Percentiles rank a stretch among this genome's conserved stretches.
These are phyloP conservation scores for Leuctra nigra DNA, from an alignment of 2,888 invertebrate genomes.

Conservation along the genomic window DNA sequence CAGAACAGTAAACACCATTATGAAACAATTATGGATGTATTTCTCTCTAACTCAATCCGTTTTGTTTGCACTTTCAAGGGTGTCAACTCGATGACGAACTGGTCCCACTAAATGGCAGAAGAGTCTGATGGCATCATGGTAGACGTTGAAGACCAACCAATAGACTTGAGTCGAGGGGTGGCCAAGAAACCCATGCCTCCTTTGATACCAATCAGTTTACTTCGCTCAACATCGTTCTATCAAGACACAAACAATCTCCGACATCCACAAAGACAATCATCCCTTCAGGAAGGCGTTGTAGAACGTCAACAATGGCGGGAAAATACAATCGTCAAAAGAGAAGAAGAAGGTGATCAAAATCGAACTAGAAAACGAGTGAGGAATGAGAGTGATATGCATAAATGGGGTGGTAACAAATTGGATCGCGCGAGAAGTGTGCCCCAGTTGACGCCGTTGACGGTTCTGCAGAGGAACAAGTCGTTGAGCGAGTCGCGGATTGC, in stretches of 20 bases:
- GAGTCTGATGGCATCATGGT: slow-evolving; percentile 24
- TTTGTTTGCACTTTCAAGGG: slow-evolving; percentile 3
- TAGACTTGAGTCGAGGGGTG: slow-evolving; percentile 26
- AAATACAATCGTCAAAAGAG: background rate
- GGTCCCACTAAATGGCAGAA: slow-evolving; percentile 21
- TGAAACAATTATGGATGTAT: too few species aligned
- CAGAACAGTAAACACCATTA: too few species aligned
- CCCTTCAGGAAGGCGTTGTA: background rate
- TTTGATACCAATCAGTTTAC: slow-evolving; percentile 26
- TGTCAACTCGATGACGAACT: slow-evolving; percentile 4
- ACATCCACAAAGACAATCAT: background rate
- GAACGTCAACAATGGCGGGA: background rate
- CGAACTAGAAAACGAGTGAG: slow-evolving; percentile 23
- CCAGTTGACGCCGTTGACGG: slow-evolving; percentile 23
- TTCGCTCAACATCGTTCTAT: too few species aligned
- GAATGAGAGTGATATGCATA: slow-evolving; percentile 12
- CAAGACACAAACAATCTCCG: slow-evolving; percentile 14
- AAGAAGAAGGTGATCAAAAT: slow-evolving; percentile 16
- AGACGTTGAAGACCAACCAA: slow-evolving; percentile 27
- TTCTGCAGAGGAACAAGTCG: slow-evolving; percentile 26
- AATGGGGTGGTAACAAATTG: slow-evolving; percentile 16
- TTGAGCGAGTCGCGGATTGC: slow-evolving; percentile 28
- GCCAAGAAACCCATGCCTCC: slow-evolving; percentile 25
- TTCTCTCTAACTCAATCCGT: too few species aligned
- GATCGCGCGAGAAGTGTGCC: slow-evolving; percentile 28